Conservation (phyloP, 1,140 invertebrate genomes). For the Stegodyphus mimosarum region DNA sequence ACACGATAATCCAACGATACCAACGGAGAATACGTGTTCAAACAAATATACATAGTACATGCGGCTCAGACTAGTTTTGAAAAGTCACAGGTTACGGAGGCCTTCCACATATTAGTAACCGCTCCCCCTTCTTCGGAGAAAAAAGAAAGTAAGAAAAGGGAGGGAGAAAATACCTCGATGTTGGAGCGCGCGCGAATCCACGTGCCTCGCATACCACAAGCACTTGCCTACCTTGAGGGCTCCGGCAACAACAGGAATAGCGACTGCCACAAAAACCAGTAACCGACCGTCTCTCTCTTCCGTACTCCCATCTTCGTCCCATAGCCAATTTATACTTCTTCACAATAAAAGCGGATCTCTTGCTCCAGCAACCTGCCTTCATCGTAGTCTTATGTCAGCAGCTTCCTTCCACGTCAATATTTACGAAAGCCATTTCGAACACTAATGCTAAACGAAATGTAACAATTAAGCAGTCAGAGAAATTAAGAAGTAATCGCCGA, state of each 20-base stretch:
- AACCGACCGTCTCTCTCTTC: slow-evolving; percentile 14
- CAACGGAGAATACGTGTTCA: no score
- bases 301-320: background rate
- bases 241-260: slow-evolving; percentile 51
- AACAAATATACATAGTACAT: no score
- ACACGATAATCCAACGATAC: background rate
- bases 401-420: background rate
- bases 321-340: background rate
- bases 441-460: background rate
- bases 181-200: slow-evolving; percentile 53
- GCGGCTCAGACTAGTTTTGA: background rate
- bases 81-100: background rate
- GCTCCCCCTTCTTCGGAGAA: slow-evolving; percentile 4
- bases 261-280: slow-evolving; percentile 13
- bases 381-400: background rate
- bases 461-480: background rate
- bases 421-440: background rate
- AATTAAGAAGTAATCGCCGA: background rate
- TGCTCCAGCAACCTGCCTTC: background rate
- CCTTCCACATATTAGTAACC: slow-evolving; percentile 14
- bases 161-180: slow-evolving; percentile 10
- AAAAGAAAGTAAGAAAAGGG: background rate
- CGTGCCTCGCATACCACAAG: slow-evolving; percentile 50
- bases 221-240: slow-evolving; percentile 46
- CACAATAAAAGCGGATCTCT: background rate